Base-by-base conservation (phyloP, 1,140 invertebrate species). In the Drosophila kepulauana region DNA sequence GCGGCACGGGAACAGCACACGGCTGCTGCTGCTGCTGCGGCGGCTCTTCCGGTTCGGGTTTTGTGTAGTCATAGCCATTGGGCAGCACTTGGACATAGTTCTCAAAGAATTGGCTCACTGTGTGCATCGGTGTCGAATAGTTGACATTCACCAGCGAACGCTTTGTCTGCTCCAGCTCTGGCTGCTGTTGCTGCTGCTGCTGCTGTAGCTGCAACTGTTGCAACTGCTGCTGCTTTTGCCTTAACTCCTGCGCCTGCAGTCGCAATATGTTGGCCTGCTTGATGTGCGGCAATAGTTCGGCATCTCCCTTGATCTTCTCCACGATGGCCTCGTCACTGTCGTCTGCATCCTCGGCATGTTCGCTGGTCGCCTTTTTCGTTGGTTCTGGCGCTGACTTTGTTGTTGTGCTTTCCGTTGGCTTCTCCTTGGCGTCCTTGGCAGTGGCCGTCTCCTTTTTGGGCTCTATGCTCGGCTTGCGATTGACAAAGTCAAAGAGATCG, bases 301-400 rank as follows among this genome's bases (percentile, higher is more conserved):
- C 91, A 79, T 92, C 91, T 43, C 91, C 91, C 46, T 87, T 88
- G 33, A 92, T 92, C 69, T 92, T 92, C 63, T 92, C 88, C 16
- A 86, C 91, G 16, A 70, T 56, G 10, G 70, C 82, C 67, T 81
- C 87, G 49, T 90, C 82, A 20, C 71, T 75, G 11, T 87, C 81
- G 8, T 62, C 38, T 1, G 52, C 54, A 45, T 72, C 63, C 33
- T 63, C 68, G 5, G 62, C 68, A 30, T 71, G 51, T 15, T 64
- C 73, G 48, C 67, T 69, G 58, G 76, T 70, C 46, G 72, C 74
- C 51, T 70, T 71, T 38, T 38, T 38, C 1, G 35, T 38, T 56
- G 65, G 69, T 15, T 25, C 25, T 45, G 43, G 45, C 43, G 52
- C 13, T 5, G 61, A 6, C 33, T 69, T 81, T 58, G 72, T 81